Evolutionary conservation across 2,113 vertebrate species (phyloP).

Genomic region (Pachypanchax playfairii): DNA sequence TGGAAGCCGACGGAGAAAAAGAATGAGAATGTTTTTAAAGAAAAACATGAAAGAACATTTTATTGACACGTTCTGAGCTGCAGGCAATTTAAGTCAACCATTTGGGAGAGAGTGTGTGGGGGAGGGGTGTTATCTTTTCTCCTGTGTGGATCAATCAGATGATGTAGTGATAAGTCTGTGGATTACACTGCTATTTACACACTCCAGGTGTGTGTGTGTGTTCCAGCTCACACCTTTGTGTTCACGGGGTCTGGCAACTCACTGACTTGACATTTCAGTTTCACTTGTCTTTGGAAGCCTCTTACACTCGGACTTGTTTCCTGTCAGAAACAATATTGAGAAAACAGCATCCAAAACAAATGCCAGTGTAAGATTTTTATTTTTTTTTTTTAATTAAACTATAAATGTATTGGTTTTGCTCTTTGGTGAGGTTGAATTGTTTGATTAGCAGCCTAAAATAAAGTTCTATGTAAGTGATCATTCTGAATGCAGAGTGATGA

Average conservation of each 20-base stretch:
- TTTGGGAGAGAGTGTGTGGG: constrained; percentile 25
- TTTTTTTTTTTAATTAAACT: too few species aligned
- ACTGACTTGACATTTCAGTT: constrained; percentile 18
- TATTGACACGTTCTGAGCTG: constrained; percentile 67
- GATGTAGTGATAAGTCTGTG: constrained; percentile 74
- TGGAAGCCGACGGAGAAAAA: constrained; percentile 34
- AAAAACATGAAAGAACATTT: constrained; percentile 45
- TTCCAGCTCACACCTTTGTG: constrained; percentile 4
- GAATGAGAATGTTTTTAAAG: constrained; percentile 45
- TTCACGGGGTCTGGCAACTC: constrained; percentile 22
- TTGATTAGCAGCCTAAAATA: too few species aligned
- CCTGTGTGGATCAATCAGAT: constrained; percentile 75
- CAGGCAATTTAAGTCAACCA: constrained; percentile 63
- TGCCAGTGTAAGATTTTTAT: too few species aligned
- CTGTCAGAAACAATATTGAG: background rate
- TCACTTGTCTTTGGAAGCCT: background rate
- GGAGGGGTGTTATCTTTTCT: constrained; percentile 60
- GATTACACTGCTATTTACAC: constrained; percentile 71
- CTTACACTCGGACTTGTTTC: background rate
- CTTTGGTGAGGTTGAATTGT: too few species aligned
- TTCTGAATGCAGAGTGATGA: too few species aligned
- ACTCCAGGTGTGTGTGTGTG: constrained; percentile 33
- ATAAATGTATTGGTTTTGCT: too few species aligned
- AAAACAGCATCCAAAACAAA: constrained; percentile 4
- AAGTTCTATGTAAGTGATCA: too few species aligned